Percentiles rank a stretch among this genome's conserved stretches.
Evolutionary conservation across 1,140 invertebrate genomes (phyloP).

Genomic region (Araneus ventricosus): DNA sequence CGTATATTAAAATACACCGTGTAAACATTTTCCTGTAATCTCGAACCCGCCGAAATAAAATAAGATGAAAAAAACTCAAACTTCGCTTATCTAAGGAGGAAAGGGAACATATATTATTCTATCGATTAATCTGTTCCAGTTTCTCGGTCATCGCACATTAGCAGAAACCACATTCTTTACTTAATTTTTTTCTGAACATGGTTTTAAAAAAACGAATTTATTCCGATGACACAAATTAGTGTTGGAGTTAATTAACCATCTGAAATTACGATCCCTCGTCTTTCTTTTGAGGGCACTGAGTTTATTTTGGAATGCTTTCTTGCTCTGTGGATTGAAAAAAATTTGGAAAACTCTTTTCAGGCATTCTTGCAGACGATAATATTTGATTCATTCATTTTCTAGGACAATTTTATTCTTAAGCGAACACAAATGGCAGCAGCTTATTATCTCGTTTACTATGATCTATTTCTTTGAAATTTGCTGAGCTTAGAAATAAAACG

Average conservation of each 20-base stretch:
- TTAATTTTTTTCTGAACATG: conserved; percentile 4
- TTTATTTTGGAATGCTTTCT: conserved; percentile 20
- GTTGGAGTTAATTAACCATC: conserved; percentile 9
- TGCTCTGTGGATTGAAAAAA: not conserved
- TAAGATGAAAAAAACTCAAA: not conserved
- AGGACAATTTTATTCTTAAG: not conserved
- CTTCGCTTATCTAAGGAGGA: not conserved
- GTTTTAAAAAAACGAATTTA: not conserved
- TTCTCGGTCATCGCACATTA: conserved; percentile 5
- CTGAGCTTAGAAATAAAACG: not conserved
- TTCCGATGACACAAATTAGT: conserved; percentile 25
- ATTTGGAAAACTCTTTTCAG: not conserved
- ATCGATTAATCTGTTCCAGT: not conserved
- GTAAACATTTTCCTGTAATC: not conserved
- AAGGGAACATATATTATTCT: not conserved
- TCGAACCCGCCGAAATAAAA: not conserved
- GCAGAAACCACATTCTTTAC: conserved; percentile 15
- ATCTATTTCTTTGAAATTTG: not conserved
- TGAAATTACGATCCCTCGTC: not conserved
- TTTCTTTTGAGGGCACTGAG: not conserved
- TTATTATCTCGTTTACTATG: not conserved
- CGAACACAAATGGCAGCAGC: not conserved
- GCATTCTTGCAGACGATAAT: not conserved
- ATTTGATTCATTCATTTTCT: not conserved
- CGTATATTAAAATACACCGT: conserved; percentile 1